Conservation (phyloP, 64 coral and sea anemone genomes). For the Pocillopora verrucosa region DNA sequence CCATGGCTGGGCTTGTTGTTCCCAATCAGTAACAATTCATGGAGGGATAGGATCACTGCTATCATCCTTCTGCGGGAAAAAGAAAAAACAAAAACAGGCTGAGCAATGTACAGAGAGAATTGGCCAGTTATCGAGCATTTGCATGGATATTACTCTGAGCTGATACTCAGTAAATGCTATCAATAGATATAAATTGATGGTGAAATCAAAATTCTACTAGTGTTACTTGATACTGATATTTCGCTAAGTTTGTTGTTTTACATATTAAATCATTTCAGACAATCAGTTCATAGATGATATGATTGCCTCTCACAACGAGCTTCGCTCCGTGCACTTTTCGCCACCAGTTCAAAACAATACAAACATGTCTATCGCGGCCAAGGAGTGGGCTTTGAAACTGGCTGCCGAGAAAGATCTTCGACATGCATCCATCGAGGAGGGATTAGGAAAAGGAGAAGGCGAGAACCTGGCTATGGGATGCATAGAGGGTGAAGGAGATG, state of each 20-base stretch:
- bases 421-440: constrained; percentile 28
- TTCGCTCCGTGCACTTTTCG: constrained; percentile 67
- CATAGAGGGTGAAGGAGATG: not conserved
- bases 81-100: too few species aligned
- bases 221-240: not conserved
- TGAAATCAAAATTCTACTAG: not conserved
- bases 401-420: constrained; percentile 20
- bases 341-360: constrained; percentile 43
- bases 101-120: too few species aligned
- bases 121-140: too few species aligned
- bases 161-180: too few species aligned
- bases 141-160: too few species aligned
- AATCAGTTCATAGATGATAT: constrained; percentile 33
- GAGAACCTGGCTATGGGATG: constrained; percentile 68
- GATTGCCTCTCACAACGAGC: constrained; percentile 63
- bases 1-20: not conserved
- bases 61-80: too few species aligned
- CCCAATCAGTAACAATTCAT: not conserved
- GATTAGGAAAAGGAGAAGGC: not conserved
- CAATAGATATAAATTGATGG: too few species aligned
- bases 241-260: not conserved
- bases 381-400: constrained; percentile 34
- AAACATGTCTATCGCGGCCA: constrained; percentile 52
- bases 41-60: too few species aligned
- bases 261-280: constrained; percentile 11